A percentile compares a stretch with the other conserved stretches of the same genome.
Evolutionary conservation across 2,797 vertebrate species (phyloP).

Genomic region (Lutjanus campechanus): DNA sequence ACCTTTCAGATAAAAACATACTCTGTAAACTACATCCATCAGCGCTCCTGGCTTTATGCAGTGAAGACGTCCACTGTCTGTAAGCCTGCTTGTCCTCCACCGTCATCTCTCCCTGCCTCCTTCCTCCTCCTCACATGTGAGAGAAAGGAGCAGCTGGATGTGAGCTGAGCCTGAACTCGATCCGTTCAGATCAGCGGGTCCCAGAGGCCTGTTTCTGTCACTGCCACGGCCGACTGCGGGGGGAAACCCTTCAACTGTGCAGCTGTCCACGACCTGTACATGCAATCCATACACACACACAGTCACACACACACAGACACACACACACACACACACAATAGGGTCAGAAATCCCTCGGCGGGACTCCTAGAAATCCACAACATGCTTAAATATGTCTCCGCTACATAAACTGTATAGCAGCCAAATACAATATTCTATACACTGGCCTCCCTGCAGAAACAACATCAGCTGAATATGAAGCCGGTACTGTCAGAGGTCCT

Average conservation of each 20-base stretch:
- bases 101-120: constrained; percentile 25
- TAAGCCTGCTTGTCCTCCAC: constrained; percentile 25
- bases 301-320: constrained; percentile 19
- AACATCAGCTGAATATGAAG: constrained; percentile 65
- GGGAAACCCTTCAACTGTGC: constrained; percentile 64
- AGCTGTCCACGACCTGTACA: constrained; percentile 74
- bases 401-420: constrained; percentile 27
- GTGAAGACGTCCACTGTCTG: constrained; percentile 25
- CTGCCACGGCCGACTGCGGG: constrained; percentile 35
- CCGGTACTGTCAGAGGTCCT: constrained; percentile 63
- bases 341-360: constrained; percentile 18
- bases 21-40: background rate
- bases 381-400: constrained; percentile 16
- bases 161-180: constrained; percentile 73
- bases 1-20: background rate
- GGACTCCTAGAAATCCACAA: constrained; percentile 39
- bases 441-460: constrained; percentile 38
- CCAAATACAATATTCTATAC: constrained; percentile 40
- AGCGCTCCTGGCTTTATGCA: background rate
- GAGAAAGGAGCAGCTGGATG: constrained; percentile 84
- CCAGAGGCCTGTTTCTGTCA: constrained; percentile 71
- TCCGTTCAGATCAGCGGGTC: constrained; percentile 72
- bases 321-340: background rate
- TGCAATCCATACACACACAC: constrained; percentile 37
- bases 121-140: constrained; percentile 58